phyloP scores from a whole-genome alignment of 2,113 vertebrate species.

The Hylia prasina region DNA sequence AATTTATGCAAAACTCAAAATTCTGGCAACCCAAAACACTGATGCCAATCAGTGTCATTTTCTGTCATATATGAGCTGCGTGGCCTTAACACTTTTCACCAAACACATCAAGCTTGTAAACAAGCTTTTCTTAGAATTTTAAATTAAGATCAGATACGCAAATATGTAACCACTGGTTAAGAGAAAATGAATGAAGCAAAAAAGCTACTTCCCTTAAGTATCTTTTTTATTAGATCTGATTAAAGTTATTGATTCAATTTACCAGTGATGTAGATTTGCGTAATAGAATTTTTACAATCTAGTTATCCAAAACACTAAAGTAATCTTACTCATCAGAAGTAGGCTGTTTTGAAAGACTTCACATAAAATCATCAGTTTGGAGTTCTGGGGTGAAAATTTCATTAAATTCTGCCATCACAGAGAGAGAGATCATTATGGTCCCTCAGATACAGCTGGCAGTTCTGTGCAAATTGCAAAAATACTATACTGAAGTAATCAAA shows the following conservation, averaged over 20 bases:
- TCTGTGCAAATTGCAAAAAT: not conserved
- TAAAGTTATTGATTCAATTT: constrained; percentile 22
- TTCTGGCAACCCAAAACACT: not conserved
- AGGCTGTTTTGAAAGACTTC: not conserved
- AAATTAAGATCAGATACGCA: not conserved
- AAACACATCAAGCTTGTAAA: not conserved
- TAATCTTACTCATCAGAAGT: not conserved
- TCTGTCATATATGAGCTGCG: accelerated
- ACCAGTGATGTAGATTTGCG: not conserved
- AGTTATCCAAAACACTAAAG: not conserved
- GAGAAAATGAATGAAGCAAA: not conserved
- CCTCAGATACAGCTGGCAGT: not conserved
- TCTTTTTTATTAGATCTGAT: not conserved
- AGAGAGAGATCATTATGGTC: not conserved
- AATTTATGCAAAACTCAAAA: not conserved
- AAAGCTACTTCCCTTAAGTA: not conserved
- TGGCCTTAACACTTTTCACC: not conserved
- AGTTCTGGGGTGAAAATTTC: not conserved
- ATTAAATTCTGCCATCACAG: not conserved
- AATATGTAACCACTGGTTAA: not conserved
- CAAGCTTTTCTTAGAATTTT: not conserved
- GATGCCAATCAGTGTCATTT: not conserved
- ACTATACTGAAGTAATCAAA: not conserved
- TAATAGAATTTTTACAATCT: not conserved
- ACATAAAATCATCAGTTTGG: not conserved